phyloP scores from a whole-genome alignment of 2,113 vertebrate species.

The Phalacrocorax aristotelis region DNA sequence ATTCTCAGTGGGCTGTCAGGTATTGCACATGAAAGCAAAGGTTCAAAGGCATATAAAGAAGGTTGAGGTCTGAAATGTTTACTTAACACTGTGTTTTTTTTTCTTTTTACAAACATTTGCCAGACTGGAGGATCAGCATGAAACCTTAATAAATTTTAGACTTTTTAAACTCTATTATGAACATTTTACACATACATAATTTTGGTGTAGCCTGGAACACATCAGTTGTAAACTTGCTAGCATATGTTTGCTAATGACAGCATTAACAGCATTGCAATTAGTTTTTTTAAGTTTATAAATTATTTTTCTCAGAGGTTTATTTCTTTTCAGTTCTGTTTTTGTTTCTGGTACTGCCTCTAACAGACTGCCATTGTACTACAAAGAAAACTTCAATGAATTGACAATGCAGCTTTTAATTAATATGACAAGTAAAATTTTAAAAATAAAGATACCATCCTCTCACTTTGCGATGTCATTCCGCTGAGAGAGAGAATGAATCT shows the following conservation, averaged over 20 bases:
- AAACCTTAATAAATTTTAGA: conserved; percentile 68
- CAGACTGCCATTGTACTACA: background rate
- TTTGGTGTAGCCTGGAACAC: conserved; percentile 33
- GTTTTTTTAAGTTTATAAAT: conserved; percentile 24
- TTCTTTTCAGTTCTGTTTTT: conserved; percentile 25
- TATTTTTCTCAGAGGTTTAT: conserved; percentile 33
- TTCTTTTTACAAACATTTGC: conserved; percentile 74
- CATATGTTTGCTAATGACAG: background rate
- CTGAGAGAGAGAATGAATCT: background rate
- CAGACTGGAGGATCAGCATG: conserved; percentile 64
- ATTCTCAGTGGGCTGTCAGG: conserved; percentile 75
- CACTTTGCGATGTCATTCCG: background rate
- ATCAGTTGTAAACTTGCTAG: conserved; percentile 24
- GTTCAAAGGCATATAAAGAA: conserved; percentile 81
- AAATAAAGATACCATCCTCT: background rate
- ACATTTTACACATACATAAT: conserved; percentile 27
- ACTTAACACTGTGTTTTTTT: conserved; percentile 62
- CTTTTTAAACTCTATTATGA: conserved; percentile 47
- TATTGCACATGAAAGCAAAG: conserved; percentile 80
- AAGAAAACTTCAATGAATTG: background rate
- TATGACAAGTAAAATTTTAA: background rate
- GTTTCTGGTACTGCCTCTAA: background rate
- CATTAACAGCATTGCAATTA: conserved; percentile 31
- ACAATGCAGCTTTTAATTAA: background rate
- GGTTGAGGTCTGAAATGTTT: conserved; percentile 78